Conservation (phyloP, 1,140 invertebrate genomes). For the Eriosoma lanigerum region DNA sequence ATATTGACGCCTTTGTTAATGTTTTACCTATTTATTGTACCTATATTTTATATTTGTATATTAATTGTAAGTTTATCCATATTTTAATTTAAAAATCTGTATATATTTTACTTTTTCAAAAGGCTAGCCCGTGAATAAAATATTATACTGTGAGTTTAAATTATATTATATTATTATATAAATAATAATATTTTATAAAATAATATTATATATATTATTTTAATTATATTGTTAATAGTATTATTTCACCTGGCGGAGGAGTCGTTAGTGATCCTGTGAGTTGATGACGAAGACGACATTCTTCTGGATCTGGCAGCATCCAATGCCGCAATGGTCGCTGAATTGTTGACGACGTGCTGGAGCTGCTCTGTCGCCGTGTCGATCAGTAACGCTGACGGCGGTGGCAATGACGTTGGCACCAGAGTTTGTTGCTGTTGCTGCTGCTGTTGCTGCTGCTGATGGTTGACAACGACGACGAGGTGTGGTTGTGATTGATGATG, state of each 20-base stretch:
- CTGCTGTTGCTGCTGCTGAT: not conserved
- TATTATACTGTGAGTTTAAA: too few species aligned
- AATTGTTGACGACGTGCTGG: not conserved
- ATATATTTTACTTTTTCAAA: too few species aligned
- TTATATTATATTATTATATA: too few species aligned
- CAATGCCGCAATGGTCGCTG: not conserved
- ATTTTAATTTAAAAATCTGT: too few species aligned
- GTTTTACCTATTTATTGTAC: too few species aligned
- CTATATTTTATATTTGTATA: too few species aligned
- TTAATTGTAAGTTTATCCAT: too few species aligned
- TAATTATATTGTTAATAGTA: not conserved
- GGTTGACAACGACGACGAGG: not conserved
- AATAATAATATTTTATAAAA: not conserved
- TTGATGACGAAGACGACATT: not conserved
- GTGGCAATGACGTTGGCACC: not conserved
- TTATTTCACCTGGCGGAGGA: not conserved
- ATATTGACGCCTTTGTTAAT: too few species aligned
- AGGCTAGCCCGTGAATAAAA: too few species aligned
- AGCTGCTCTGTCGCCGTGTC: not conserved
- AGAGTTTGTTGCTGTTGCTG: constrained; percentile 12
- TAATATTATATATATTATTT: not conserved
- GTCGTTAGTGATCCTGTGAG: not conserved
- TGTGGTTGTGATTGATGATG: not conserved
- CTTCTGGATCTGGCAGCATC: not conserved
- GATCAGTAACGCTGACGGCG: not conserved